Conservation (phyloP, 2,888 invertebrate species). For the Rotaria sp. region DNA sequence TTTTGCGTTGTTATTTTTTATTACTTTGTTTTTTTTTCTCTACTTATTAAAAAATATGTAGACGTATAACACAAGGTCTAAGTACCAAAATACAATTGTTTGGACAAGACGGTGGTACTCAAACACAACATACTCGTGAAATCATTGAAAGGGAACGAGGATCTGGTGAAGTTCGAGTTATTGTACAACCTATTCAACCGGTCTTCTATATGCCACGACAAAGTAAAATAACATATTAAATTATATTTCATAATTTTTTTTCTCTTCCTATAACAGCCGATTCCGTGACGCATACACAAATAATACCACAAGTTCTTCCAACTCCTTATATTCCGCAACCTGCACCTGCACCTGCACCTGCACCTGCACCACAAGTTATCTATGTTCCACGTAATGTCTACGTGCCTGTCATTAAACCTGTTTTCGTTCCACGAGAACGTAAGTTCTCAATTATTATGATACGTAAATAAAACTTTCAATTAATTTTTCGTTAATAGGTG, state of each 20-base stretch:
- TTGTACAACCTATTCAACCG: slow-evolving; percentile 21
- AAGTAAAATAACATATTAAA: background rate
- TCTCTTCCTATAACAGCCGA: background rate
- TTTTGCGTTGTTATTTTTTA: background rate
- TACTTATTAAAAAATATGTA: background rate
- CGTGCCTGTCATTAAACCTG: slow-evolving; percentile 40
- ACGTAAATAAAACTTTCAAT: background rate
- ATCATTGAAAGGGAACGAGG: background rate
- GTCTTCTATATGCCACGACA: slow-evolving; percentile 20
- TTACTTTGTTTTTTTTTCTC: background rate
- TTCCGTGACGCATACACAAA: too few species aligned
- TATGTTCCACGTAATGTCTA: slow-evolving; percentile 41
- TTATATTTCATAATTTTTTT: background rate
- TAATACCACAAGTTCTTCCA: background rate
- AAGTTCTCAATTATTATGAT: background rate
- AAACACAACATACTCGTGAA: background rate
- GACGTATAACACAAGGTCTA: background rate
- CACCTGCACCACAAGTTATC: slow-evolving; percentile 34
- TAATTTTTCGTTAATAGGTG: background rate
- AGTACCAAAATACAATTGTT: background rate
- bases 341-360: background rate
- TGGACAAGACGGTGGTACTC: background rate
- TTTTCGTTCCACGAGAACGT: slow-evolving; percentile 41
- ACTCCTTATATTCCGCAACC: background rate
- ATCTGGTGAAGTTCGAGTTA: background rate